Evolutionary conservation across 2,797 vertebrate genomes (phyloP).

Genomic region (Melanogrammus aeglefinus): DNA sequence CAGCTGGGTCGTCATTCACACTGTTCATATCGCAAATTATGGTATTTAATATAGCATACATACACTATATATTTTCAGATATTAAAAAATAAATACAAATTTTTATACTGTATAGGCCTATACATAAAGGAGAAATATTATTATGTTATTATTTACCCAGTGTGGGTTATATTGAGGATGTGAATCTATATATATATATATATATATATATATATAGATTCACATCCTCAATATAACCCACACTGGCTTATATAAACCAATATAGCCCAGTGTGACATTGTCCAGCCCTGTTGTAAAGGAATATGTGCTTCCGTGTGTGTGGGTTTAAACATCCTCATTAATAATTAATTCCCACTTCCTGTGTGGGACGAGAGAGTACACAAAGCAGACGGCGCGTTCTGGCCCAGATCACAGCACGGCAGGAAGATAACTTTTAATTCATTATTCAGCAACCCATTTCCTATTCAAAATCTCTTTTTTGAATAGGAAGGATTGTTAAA

Average conservation of each 20-base stretch:
- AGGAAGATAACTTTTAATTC: constrained; percentile 15
- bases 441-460: constrained; percentile 19
- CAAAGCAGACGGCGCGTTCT: constrained; percentile 33
- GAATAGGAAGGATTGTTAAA: too few relatives aligned
- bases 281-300: not conserved
- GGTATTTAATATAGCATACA: too few relatives aligned
- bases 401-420: constrained; percentile 17
- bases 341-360: constrained; percentile 31
- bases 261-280: not conserved
- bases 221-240: not conserved
- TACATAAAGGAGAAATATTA: not conserved
- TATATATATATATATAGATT: not conserved
- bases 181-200: not conserved
- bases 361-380: constrained; percentile 27
- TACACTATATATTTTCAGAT: not conserved
- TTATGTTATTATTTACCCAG: too few relatives aligned
- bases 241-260: not conserved
- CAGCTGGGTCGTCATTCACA: not conserved
- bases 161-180: too few relatives aligned
- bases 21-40: not conserved
- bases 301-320: not conserved
- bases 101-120: not conserved
- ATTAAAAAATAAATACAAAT: not conserved
- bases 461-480: constrained; percentile 4
- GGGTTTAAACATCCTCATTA: constrained; percentile 22